Percentiles rank a stretch among this genome's conserved stretches.
phyloP scores from a whole-genome alignment of 2,113 vertebrate species.

The Stictonetta naevosa region DNA sequence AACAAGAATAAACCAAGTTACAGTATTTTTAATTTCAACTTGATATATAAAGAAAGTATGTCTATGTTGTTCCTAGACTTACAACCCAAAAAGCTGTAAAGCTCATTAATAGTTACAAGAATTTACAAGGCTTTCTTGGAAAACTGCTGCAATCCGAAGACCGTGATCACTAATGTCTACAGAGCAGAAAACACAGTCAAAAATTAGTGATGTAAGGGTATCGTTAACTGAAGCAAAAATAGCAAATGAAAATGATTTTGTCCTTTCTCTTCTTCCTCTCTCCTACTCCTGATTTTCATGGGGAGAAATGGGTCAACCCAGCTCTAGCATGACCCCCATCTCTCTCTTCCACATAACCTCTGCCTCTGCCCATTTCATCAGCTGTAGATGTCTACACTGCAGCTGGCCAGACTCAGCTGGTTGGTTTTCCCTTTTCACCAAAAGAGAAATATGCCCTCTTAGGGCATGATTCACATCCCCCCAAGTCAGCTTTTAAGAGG shows the following conservation, averaged over 20 bases:
- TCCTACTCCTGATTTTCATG: background rate
- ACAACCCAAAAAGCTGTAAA: background rate
- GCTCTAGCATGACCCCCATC: background rate
- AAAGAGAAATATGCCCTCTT: background rate
- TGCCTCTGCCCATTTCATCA: background rate
- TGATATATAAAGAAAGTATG: slow-evolving; percentile 18
- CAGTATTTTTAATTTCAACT: slow-evolving; percentile 17
- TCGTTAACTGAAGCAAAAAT: background rate
- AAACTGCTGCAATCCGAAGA: background rate
- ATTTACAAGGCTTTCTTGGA: background rate
- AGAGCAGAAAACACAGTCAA: background rate
- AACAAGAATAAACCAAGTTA: slow-evolving; percentile 8
- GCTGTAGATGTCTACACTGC: background rate
- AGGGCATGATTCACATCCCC: background rate
- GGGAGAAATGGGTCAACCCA: background rate
- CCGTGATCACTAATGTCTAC: background rate
- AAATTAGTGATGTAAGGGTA: background rate
- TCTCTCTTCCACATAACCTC: background rate
- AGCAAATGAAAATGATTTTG: background rate
- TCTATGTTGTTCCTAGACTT: background rate
- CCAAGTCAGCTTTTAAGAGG: background rate
- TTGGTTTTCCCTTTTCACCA: background rate
- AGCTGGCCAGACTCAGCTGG: background rate
- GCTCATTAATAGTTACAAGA: slow-evolving; percentile 25
- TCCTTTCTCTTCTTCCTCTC: background rate